These are phyloP conservation scores for Tapirus terrestris DNA, from an alignment of 2,113 vertebrate species.

Conservation along the genomic window DNA sequence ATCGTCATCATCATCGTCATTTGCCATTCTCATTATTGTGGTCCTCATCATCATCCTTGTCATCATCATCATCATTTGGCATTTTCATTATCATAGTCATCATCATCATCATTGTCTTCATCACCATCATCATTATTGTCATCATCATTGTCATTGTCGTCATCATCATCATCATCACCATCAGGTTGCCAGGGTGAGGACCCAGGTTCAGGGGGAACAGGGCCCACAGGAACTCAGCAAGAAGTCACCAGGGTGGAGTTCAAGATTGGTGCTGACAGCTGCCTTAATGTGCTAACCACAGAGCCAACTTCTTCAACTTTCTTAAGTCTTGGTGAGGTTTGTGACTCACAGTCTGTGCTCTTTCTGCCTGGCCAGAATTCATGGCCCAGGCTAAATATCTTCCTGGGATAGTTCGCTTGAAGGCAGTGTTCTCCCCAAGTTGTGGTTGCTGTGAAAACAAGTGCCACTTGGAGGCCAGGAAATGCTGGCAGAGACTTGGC, in stretches of 20 bases:
- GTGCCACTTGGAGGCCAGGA: neutral
- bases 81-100: neutral
- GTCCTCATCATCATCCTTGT: neutral
- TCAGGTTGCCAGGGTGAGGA: neutral
- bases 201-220: neutral
- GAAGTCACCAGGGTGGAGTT: no score
- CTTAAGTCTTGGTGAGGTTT: neutral
- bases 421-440: neutral
- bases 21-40: no score
- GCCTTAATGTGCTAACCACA: neutral
- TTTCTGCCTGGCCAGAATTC: neutral
- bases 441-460: conserved; percentile 68
- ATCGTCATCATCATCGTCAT: neutral
- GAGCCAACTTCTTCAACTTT: neutral
- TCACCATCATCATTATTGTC: neutral
- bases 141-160: neutral
- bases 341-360: neutral
- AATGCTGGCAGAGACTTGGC: neutral
- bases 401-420: neutral
- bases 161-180: neutral
- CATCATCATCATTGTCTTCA: neutral
- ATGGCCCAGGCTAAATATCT: neutral
- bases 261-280: neutral
- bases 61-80: neutral
- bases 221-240: neutral